Evolutionary conservation across 2,888 invertebrate genomes (phyloP), one percentile per base, ranked within the genome.

Genomic region (Drosophila quinaria): DNA sequence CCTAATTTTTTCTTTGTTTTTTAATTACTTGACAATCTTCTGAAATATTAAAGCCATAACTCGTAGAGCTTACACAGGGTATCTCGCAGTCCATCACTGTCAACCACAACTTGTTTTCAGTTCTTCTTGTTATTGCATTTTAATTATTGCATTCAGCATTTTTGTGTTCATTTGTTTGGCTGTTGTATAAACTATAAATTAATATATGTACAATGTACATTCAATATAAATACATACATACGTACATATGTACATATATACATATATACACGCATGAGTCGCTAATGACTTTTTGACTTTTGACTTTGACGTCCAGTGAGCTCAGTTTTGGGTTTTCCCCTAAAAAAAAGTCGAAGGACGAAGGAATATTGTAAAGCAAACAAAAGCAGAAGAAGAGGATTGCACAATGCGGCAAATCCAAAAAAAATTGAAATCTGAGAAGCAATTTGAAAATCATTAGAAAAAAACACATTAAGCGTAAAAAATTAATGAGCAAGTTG

Each of bases 361-460:
- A n/a, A 46, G 4, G 11, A 29, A 51, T 41, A 72, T 47, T 56
- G 42, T 8, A 54, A 61, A 8, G n/a, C 8, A 33, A 44, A 25
- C 44, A 41, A 51, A 25, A 62, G 17, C 60, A 29, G 42, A 31
- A 47, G 1, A 62, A 50, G 51, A 39, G 13, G 44, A 55, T 65
- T 65, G 47, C 47, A 61, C 35, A 69, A 44, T 54, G 49, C 55
- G 42, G 47, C 22, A 81, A 56, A 29, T 17, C 39, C 35, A 11
- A 71, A 73, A 49, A 49, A 51, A 55, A 63, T 39, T 74, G 84
- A 89, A 85, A 89, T 80, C 78, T 59, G 84, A 85, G 89, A 85
- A 73, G 83, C 88, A 89, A 86, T 89, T 87, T 90, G 80, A 79
- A 90, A 87, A 90, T 80, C 87, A 87, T 87, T 87, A 87, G 80